phyloP scores from a whole-genome alignment of 2,888 invertebrate species.

The Mactromeris polynyma region DNA sequence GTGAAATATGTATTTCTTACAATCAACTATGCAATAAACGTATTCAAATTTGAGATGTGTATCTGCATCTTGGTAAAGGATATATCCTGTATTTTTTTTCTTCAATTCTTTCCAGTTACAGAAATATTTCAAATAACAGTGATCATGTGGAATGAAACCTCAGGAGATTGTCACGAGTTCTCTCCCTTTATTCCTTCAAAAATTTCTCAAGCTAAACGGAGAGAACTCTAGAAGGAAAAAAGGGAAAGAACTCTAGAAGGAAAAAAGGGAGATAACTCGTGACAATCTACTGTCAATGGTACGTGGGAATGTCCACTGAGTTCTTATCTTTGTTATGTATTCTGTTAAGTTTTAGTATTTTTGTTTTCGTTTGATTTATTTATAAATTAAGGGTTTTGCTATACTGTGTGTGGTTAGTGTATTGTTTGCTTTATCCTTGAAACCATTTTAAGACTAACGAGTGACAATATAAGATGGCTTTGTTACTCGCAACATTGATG shows the following conservation, averaged over 20 bases:
- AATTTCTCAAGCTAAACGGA: too few relatives aligned
- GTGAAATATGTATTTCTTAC: neutral
- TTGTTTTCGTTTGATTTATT: constrained; percentile 4
- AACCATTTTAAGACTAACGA: neutral
- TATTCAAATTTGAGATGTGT: neutral
- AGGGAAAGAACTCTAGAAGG: too few relatives aligned
- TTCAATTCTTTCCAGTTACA: neutral
- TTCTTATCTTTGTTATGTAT: constrained; percentile 20
- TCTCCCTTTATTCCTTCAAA: too few relatives aligned
- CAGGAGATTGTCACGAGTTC: too few relatives aligned
- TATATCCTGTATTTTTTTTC: neutral
- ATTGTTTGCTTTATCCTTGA: neutral
- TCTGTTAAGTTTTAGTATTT: constrained; percentile 27
- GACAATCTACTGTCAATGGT: too few relatives aligned
- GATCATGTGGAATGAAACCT: neutral
- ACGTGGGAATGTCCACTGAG: neutral
- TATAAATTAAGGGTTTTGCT: neutral
- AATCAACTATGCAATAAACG: neutral
- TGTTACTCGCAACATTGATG: too few relatives aligned
- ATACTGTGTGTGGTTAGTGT: neutral
- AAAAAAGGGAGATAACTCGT: too few relatives aligned
- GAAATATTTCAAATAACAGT: neutral
- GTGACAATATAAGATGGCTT: neutral
- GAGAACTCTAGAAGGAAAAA: too few relatives aligned
- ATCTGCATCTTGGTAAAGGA: neutral